Conservation (phyloP, 2,888 invertebrate genomes). For the Cecidostiba fungosa region DNA sequence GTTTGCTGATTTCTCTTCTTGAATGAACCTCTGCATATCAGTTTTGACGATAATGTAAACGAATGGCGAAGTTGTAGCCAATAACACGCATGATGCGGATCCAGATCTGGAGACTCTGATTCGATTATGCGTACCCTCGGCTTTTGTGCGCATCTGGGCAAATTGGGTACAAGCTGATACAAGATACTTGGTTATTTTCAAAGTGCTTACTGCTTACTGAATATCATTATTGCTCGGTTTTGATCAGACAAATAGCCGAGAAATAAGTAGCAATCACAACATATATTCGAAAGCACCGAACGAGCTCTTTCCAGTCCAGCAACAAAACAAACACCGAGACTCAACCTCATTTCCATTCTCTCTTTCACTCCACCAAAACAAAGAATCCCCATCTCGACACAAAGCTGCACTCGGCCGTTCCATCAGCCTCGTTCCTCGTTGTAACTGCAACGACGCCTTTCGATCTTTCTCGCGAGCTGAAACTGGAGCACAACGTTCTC, state of each 20-base stretch:
- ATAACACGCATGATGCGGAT: not conserved
- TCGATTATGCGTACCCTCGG: not conserved
- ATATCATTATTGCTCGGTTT: no score
- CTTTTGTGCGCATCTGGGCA: not conserved
- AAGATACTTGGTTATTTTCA: no score
- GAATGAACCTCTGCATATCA: not conserved
- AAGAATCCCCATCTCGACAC: not conserved
- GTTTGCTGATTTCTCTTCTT: not conserved
- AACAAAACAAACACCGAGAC: not conserved
- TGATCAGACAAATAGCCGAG: no score
- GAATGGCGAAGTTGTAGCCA: not conserved
- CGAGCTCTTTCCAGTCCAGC: not conserved
- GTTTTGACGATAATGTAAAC: no score
- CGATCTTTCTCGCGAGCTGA: not conserved
- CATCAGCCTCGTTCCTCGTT: not conserved
- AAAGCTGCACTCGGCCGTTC: not conserved
- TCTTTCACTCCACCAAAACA: not conserved
- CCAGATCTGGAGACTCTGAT: not conserved
- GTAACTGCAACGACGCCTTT: conserved; percentile 9
- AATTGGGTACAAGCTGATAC: not conserved
- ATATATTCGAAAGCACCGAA: not conserved
- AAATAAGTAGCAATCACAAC: not conserved
- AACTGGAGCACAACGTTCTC: not conserved
- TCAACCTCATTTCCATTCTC: conserved; percentile 22
- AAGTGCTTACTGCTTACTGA: no score